A percentile compares a stretch with the other conserved stretches of the same genome.
These are phyloP conservation scores for Prolemur simus DNA, from an alignment of 2,113 vertebrate species.

Conservation along the genomic window DNA sequence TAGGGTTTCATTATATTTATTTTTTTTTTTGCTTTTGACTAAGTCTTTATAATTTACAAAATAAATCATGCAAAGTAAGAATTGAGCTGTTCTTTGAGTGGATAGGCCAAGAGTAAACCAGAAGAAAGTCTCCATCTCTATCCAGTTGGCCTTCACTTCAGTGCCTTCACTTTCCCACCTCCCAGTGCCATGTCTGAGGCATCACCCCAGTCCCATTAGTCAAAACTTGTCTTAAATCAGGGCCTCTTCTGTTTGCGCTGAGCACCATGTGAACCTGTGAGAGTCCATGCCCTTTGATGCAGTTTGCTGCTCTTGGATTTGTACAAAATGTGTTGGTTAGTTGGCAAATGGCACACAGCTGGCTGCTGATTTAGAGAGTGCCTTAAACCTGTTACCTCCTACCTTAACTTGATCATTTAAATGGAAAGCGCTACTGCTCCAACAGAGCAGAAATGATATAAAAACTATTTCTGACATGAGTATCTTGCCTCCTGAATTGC, in stretches of 20 bases:
- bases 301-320: neutral
- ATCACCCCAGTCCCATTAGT: neutral
- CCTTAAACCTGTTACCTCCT: conserved; percentile 56
- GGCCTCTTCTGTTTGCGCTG: neutral
- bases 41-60: neutral
- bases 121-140: neutral
- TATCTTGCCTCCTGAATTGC: neutral
- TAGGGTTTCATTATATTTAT: neutral
- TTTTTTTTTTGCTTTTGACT: neutral
- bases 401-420: conserved; percentile 54
- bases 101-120: neutral
- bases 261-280: neutral
- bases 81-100: neutral
- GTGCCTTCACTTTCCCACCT: no score
- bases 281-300: neutral
- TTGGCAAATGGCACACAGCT: conserved; percentile 32
- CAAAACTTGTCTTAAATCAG: neutral
- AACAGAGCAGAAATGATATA: conserved; percentile 56
- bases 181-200: neutral
- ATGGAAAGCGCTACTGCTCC: conserved; percentile 36
- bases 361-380: conserved; percentile 51
- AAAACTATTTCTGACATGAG: conserved; percentile 45
- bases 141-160: neutral
- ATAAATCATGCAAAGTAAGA: neutral
- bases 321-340: neutral